phyloP scores from a whole-genome alignment of 53 echinoderm and acorn worm genomes.

The Holothuria scabra region DNA sequence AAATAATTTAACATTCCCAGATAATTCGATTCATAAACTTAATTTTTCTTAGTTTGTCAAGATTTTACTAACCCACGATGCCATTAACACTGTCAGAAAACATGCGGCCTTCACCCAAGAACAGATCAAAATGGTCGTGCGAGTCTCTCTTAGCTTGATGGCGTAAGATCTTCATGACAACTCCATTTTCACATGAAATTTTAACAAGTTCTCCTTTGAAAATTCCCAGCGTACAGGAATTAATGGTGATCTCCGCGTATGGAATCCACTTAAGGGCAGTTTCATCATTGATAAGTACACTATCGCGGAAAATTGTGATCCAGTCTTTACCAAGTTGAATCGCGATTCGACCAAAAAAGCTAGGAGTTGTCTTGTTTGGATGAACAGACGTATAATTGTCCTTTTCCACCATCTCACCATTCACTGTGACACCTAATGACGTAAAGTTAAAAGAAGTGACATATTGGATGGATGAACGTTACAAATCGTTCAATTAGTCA shows the following conservation, averaged over 20 bases:
- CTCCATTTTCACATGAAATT: not conserved
- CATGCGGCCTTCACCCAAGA: conserved; percentile 51
- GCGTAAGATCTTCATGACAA: conserved; percentile 10
- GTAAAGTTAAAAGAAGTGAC: too few relatives aligned
- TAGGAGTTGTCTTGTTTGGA: not conserved
- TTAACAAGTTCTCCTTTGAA: not conserved
- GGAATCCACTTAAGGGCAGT: not conserved
- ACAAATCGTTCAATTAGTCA: too few relatives aligned
- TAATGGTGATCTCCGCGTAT: not conserved
- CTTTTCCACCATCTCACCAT: conserved; percentile 34
- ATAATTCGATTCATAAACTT: too few relatives aligned
- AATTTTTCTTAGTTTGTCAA: too few relatives aligned
- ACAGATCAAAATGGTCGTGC: conserved; percentile 62
- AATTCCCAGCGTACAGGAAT: not conserved
- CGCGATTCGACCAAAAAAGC: conserved; percentile 1
- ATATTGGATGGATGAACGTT: too few relatives aligned
- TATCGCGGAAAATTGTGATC: conserved; percentile 18
- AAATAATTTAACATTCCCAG: too few relatives aligned
- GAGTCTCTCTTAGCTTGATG: not conserved
- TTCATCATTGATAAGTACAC: not conserved
- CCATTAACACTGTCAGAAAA: conserved; percentile 63
- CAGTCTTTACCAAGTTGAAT: conserved; percentile 15
- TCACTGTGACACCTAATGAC: conserved; percentile 13
- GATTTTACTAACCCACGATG: conserved; percentile 44
- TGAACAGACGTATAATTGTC: not conserved